Evolutionary conservation across 2,113 vertebrate genomes (phyloP), one percentile per base, ranked within the genome.

Genomic region (Lepisosteus osseus): DNA sequence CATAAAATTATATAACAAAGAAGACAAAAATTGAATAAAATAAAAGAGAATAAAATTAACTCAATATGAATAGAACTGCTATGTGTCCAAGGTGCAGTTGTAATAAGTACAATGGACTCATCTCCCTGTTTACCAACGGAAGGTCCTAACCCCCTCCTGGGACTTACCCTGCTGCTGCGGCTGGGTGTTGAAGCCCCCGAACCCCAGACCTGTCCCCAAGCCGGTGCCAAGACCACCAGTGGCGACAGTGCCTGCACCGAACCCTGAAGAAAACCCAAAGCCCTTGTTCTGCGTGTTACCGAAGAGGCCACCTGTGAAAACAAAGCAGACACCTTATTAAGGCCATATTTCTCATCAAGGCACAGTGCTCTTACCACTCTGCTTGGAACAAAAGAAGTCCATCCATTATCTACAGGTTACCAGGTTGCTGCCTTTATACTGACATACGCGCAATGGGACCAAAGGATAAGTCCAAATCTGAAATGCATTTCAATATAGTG

Each of bases 241-340:
- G 41, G 93, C 72, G 70, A 92, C 86, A 0, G 93, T 69, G 2
- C 79, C 84, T 13, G 95, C 68, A 45, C 95, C 95, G 73, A 99
- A 95, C 61, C 89, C 90, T 59, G 95, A 88, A 3, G 94, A 91
- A 80, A 98, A 98, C 73, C 95, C 97, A 87, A 99, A 99, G 6
- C 94, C 94, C 90, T 99, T 99, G 84, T 95, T 98, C 85, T 96
- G 96, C 6, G 93, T 91, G 84, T 83, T 90, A 74, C 95, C 93
- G 54, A 99, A 98, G 51, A 99, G 88, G 40, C 97, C 90, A 87
- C 88, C 77, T 90, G 74, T 63, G 83, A 74, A 71, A 85, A 66
- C 65, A 13, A 51, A 54, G 65, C 56, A 13, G 11, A 13, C 56
- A 59, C 1, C 11, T 59, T 59, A 29, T 29, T 29, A 29, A 2